These are phyloP conservation scores for Lucilia sericata DNA, from an alignment of 1,140 invertebrate genomes.

Conservation along the genomic window DNA sequence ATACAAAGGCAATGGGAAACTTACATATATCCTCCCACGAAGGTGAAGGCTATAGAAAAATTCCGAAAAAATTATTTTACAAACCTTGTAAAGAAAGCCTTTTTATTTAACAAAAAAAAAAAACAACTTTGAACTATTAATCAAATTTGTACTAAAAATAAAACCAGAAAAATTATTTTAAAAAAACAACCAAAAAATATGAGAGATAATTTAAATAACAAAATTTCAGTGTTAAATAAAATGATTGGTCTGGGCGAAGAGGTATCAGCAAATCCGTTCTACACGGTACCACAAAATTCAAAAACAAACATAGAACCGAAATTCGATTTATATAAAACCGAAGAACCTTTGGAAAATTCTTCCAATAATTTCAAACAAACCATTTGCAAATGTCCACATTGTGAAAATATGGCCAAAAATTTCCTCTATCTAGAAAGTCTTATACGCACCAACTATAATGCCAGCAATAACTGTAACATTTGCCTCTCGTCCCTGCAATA, in stretches of 20 bases:
- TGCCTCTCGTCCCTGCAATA: conserved; percentile 62
- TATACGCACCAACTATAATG: conserved; percentile 58
- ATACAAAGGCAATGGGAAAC: too few species aligned
- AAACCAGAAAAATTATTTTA: conserved; percentile 12
- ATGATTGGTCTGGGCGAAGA: conserved; percentile 59
- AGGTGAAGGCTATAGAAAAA: too few species aligned
- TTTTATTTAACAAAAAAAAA: too few species aligned
- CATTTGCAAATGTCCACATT: conserved; percentile 56
- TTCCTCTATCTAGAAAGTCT: conserved; percentile 64
- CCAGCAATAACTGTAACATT: conserved; percentile 51
- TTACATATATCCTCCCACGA: too few species aligned
- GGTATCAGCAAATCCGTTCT: conserved; percentile 47
- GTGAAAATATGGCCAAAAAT: conserved; percentile 65
- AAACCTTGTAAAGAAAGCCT: too few species aligned
- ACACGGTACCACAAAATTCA: conserved; percentile 61
- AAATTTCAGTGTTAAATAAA: conserved; percentile 63
- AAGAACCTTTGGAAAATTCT: conserved; percentile 33
- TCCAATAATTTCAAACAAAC: conserved; percentile 6
- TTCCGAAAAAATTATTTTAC: too few species aligned
- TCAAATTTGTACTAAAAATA: neutral
- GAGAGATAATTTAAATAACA: conserved; percentile 54
- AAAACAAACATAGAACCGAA: conserved; percentile 46
- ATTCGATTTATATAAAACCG: conserved; percentile 44
- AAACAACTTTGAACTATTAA: neutral
- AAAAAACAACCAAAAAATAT: conserved; percentile 31